Evolutionary conservation across 92 coral and sea anemone species (phyloP).

Genomic region (Plumapathes pennacea): DNA sequence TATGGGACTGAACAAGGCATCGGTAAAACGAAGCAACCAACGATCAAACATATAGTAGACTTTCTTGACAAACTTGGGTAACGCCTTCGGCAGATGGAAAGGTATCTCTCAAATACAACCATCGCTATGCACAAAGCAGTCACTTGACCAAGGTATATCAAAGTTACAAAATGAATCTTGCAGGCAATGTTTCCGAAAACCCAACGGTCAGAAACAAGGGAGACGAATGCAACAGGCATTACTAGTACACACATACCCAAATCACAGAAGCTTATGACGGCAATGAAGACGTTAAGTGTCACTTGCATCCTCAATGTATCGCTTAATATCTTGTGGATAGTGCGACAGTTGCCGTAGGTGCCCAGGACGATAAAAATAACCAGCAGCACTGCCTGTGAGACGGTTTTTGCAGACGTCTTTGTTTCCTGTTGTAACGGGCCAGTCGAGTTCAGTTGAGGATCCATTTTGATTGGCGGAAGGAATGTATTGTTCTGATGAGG

Average conservation of each 20-base stretch:
- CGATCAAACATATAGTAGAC: neutral
- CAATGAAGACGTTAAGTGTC: constrained; percentile 8
- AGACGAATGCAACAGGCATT: constrained; percentile 6
- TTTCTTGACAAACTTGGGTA: constrained; percentile 11
- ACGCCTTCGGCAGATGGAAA: constrained; percentile 7
- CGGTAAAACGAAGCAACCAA: constrained; percentile 8
- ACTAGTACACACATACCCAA: neutral
- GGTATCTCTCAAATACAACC: constrained; percentile 14
- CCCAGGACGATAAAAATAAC: constrained; percentile 8
- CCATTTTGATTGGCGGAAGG: too few relatives aligned
- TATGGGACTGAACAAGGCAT: neutral
- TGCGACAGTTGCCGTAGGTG: constrained; percentile 8
- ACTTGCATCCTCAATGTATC: neutral
- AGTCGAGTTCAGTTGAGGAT: too few relatives aligned
- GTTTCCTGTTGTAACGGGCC: neutral
- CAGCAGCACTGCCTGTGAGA: constrained; percentile 5
- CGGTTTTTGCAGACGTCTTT: neutral
- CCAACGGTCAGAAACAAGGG: constrained; percentile 15
- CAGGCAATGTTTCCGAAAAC: neutral
- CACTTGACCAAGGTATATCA: constrained; percentile 2
- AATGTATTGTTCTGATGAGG: too few relatives aligned
- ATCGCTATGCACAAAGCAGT: neutral
- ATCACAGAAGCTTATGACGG: constrained; percentile 8
- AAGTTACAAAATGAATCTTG: neutral
- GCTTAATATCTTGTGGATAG: constrained; percentile 7